A percentile compares a stretch with the other conserved stretches of the same genome.
Conservation (phyloP, 2,797 vertebrate genomes). For the Psittacula derbiana region DNA sequence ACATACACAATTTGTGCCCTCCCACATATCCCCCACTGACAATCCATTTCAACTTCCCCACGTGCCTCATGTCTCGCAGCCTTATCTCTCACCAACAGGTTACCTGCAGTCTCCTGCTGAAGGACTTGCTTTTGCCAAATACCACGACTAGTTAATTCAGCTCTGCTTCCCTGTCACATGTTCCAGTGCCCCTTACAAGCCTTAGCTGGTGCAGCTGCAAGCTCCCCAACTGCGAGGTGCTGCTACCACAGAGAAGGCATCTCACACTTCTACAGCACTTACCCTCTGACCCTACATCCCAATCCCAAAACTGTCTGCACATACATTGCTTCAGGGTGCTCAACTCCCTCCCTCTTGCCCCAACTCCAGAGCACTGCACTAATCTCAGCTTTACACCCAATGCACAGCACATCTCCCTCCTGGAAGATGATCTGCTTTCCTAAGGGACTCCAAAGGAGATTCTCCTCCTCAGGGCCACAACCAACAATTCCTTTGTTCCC, state of each 20-base stretch:
- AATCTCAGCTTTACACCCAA: not conserved
- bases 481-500: not conserved
- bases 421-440: not conserved
- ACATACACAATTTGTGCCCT: not conserved
- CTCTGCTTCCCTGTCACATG: not conserved
- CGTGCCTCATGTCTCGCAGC: not conserved
- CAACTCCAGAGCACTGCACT: not conserved
- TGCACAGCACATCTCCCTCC: not conserved
- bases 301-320: not conserved
- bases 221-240: fast-evolving
- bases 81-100: not conserved
- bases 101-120: not conserved
- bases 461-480: not conserved
- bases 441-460: not conserved
- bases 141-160: not conserved
- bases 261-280: not conserved
- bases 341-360: fast-evolving
- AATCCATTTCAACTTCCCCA: not conserved
- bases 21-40: not conserved
- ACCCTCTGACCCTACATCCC: not conserved
- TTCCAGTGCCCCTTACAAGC: not conserved
- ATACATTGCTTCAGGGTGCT: fast-evolving
- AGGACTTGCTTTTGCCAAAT: not conserved
- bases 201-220: fast-evolving
- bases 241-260: fast-evolving